Base-by-base conservation (phyloP, 2,888 invertebrate species). In the Drosophila nigricruria region DNA sequence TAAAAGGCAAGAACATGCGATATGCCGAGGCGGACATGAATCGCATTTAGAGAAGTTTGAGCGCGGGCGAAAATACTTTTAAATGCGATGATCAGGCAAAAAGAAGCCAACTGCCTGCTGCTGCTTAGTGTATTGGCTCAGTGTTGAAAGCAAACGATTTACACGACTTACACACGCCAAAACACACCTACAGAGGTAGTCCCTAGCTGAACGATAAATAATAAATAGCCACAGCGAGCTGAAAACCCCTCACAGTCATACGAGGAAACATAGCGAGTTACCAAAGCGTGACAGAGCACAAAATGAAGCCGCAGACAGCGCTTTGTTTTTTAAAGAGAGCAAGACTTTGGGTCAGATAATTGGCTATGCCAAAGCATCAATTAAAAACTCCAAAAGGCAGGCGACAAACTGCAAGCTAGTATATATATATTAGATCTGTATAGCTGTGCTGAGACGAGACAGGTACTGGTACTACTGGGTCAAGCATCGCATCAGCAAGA, bases 81-180 rank as follows among this genome's bases (percentile, higher is more conserved):
- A 85, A 85, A 85, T 63, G 68, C 77, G 53, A 79, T 85, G 84
- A 85, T 82, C 54, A 50, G 52, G 86, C 84, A 70, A 23, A 79
- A 77, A 47, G n/a, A 50, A 38, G 14, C 27, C 53, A 61, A 52
- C 42, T 57, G 42, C 45, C 43, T 54, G 84, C 56, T 4, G 8
- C 25, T 10, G 27, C 20, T 42, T 5, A 42, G 43, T 66, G 64
- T 75, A 56, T 36, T 69, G 38, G 59, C 50, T 67, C 40, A 45
- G 81, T 64, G 88, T 79, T 82, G 84, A 84, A 85, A 88, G 84
- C 73, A 72, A 70, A 64, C 85, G 88, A 89, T 84, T 84, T 84
- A 84, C 84, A 89, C 89, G 90, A 85, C 77, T 89, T 88, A 79
- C 73, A 82, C 88, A 89, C 90, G 86, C 77, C 47, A 64, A 60